Evolutionary conservation across 2,888 invertebrate species (phyloP), one percentile per base, ranked within the genome.

Genomic region (Synanthedon vespiformis): DNA sequence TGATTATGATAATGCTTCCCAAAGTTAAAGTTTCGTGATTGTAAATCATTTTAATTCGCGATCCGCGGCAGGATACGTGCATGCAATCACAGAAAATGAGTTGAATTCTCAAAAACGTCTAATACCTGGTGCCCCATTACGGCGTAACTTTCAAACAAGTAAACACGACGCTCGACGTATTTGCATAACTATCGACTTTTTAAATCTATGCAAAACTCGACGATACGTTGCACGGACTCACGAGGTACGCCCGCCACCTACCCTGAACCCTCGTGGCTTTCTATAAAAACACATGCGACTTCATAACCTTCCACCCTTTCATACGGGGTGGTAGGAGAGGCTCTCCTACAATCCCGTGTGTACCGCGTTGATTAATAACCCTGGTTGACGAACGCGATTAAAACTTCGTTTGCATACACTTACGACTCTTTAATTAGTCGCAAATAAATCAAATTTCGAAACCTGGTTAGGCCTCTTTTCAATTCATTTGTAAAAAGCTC

Each of bases 161-260:
- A 84, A 86, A 86, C 84, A 84, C 83, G 78, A 78, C 79, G 76
- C 70, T 70, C 71, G 67, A 62, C 66, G 67, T 72, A 85, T 87
- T 87, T 77, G 84, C 85, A 87, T 87, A 73, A 71, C 82, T 86
- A 87, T 87, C 86, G 78, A 81, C 67, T 87, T 87, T 86, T 86
- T 86, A 81, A 85, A 87, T 86, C 86, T 86, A 85, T 86, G 86
- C 85, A 85, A 85, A 87, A 85, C 78, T 77, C 77, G 78, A 79
- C 85, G 83, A 86, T 85, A 84, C 80, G 81, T 70, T 71, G 76
- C 77, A 68, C 77, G 79, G 71, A 74, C 80, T 74, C 82, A 77
- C 82, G 77, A 78, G 72, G 55, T 44, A 34, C 55, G 58, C 62
- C 65, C 66, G 34, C 72, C 72, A 34, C 72, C 72, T 67, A 68